A percentile compares a stretch with the other conserved stretches of the same genome.
These are phyloP conservation scores for Paragorgia papillata DNA, from an alignment of 92 coral and sea anemone genomes.

Conservation along the genomic window DNA sequence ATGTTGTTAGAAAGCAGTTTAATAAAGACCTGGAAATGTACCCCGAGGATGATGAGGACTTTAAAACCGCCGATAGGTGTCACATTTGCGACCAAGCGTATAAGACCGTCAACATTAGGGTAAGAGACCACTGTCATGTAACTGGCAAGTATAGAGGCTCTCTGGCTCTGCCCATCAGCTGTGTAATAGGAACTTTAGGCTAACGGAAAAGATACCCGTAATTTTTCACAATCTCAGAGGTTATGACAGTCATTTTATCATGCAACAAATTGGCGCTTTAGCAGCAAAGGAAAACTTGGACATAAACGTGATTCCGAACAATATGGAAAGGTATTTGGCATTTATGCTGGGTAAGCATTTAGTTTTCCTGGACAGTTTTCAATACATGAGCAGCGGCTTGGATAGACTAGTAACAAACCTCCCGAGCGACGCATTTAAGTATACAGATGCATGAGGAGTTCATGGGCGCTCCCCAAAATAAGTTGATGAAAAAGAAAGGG, in stretches of 20 bases:
- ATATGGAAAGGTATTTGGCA: slow-evolving; percentile 20
- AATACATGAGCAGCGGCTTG: neutral
- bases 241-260: no score
- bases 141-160: no score
- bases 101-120: neutral
- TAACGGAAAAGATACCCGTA: neutral
- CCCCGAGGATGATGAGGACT: no score
- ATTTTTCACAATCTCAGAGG: no score
- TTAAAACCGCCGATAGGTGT: no score
- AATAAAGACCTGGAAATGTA: no score
- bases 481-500: no score
- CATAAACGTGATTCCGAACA: slow-evolving; percentile 8
- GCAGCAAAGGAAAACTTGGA: neutral
- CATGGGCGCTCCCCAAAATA: no score
- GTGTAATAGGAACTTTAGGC: neutral
- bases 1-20: slow-evolving; percentile 1
- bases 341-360: slow-evolving; percentile 3
- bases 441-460: no score
- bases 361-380: slow-evolving; percentile 41
- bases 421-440: neutral
- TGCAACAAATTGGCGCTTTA: no score
- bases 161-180: slow-evolving; percentile 10
- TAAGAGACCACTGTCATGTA: no score
- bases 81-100: no score
- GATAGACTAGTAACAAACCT: neutral